Evolutionary conservation across 2,113 vertebrate genomes (phyloP).

Genomic region (Odontesthes bonariensis): DNA sequence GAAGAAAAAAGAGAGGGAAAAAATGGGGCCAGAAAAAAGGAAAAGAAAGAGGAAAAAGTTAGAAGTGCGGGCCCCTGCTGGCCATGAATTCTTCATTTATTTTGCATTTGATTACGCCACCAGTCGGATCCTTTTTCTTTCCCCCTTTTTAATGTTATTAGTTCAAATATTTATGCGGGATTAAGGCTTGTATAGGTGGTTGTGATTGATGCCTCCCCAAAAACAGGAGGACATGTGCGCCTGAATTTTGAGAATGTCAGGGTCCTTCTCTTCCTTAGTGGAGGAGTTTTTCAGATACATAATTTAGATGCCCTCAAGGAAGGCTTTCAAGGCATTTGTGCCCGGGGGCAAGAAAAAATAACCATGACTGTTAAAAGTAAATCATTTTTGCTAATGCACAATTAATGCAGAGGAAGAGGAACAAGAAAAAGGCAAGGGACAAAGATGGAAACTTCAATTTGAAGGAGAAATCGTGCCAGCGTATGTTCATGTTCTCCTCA

Average conservation of each 20-base stretch:
- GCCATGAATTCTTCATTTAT: slow-evolving; percentile 98
- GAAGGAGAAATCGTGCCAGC: slow-evolving; percentile 89
- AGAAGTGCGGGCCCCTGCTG: slow-evolving; percentile 84
- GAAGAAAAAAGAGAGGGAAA: slow-evolving; percentile 55
- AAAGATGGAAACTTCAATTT: slow-evolving; percentile 94
- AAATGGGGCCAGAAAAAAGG: slow-evolving; percentile 40
- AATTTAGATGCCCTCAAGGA: slow-evolving; percentile 99
- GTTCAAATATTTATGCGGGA: slow-evolving; percentile 99
- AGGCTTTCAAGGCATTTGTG: slow-evolving; percentile 99
- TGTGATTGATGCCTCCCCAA: slow-evolving; percentile 99
- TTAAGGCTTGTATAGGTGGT: slow-evolving; percentile 94
- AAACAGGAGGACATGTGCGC: slow-evolving; percentile 96
- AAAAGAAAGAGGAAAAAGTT: slow-evolving; percentile 59
- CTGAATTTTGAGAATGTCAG: slow-evolving; percentile 97
- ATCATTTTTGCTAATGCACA: slow-evolving; percentile 99
- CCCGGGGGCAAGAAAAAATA: slow-evolving; percentile 99
- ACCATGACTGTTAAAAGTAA: slow-evolving; percentile 99
- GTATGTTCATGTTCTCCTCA: slow-evolving; percentile 84
- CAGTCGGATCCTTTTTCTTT: slow-evolving; percentile 96
- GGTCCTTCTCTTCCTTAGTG: slow-evolving; percentile 95
- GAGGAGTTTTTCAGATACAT: slow-evolving; percentile 99
- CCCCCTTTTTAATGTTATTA: slow-evolving; percentile 97
- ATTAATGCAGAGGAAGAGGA: slow-evolving; percentile 95
- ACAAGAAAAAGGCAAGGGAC: slow-evolving; percentile 84
- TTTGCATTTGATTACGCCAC: slow-evolving; percentile 98